Evolutionary conservation across 53 echinoderm and acorn worm genomes (phyloP), one percentile per base, ranked within the genome.

Genomic region (Hippasteria phrygiana): DNA sequence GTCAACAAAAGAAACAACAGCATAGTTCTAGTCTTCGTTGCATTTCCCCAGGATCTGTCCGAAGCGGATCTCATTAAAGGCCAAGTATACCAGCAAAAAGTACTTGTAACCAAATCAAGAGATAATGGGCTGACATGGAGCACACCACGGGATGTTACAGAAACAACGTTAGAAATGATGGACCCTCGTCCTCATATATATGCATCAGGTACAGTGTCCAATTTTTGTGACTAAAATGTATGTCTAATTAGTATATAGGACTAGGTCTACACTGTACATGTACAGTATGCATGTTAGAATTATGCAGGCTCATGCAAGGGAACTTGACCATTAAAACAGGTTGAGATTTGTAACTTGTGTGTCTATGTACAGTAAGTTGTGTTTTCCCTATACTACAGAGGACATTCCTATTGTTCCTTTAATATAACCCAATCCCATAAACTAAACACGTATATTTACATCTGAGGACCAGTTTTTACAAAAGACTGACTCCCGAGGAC

Each of bases 201-300:
- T 90, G 93, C 96, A 84, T 87, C 96, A 87, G 96, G 96, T 96
- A 80, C 59, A 45, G 83, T n/a, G n/a, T n/a, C n/a, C n/a, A n/a
- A n/a, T n/a, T n/a, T n/a, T n/a, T n/a, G n/a, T n/a, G n/a, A n/a
- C n/a, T n/a, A n/a, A n/a, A n/a, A n/a, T 73, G 29, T 13, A 72
- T 11, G 11, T 59, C 1, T 51, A 14, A 0, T 6, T 14, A 51
- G 16, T 6, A 51, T 20, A 51, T 51, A 17, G 16, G 14, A 17
- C 14, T 2, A 51, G 16, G 2, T 8, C 20, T 51, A 13, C 51
- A 51, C 16, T 51, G 51, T 2, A 4, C 51, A n/a, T n/a, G n/a
- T n/a, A n/a, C n/a, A n/a, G n/a, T n/a, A n/a, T n/a, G n/a, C n/a
- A n/a, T n/a, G n/a, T n/a, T n/a, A n/a, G n/a, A n/a, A n/a, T n/a